Evolutionary conservation across 2,113 vertebrate genomes (phyloP).

Genomic region (Phasianus colchicus): DNA sequence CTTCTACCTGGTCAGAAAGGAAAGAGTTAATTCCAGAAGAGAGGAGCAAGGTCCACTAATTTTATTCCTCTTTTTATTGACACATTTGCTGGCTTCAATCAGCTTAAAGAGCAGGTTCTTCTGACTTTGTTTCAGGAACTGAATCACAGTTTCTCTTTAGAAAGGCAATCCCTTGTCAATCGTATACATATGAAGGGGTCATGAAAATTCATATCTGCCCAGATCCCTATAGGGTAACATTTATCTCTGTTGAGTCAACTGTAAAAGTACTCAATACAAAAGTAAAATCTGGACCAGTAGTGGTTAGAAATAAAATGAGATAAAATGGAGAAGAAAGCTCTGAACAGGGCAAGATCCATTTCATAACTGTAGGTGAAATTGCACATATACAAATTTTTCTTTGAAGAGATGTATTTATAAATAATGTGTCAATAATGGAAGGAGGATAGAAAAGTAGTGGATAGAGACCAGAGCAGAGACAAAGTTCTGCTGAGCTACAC

Average conservation of each 20-base stretch:
- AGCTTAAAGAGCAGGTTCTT: background rate
- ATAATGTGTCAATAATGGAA: background rate
- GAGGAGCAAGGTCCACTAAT: background rate
- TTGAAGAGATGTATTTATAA: background rate
- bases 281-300: background rate
- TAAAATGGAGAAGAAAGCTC: background rate
- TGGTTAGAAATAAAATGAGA: background rate
- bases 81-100: background rate
- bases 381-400: background rate
- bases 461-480: background rate
- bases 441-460: background rate
- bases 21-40: background rate
- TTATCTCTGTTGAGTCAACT: conserved; percentile 3
- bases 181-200: background rate
- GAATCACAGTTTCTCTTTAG: background rate
- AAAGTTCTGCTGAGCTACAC: background rate
- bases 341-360: background rate
- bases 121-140: background rate
- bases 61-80: conserved; percentile 2
- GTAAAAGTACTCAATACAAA: background rate
- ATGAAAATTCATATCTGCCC: conserved; percentile 38
- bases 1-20: background rate
- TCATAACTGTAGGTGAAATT: background rate
- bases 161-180: conserved; percentile 11
- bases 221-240: background rate